Percentiles rank a stretch among this genome's conserved stretches.
Conservation (phyloP, 1,140 invertebrate species). For the Physella acuta region DNA sequence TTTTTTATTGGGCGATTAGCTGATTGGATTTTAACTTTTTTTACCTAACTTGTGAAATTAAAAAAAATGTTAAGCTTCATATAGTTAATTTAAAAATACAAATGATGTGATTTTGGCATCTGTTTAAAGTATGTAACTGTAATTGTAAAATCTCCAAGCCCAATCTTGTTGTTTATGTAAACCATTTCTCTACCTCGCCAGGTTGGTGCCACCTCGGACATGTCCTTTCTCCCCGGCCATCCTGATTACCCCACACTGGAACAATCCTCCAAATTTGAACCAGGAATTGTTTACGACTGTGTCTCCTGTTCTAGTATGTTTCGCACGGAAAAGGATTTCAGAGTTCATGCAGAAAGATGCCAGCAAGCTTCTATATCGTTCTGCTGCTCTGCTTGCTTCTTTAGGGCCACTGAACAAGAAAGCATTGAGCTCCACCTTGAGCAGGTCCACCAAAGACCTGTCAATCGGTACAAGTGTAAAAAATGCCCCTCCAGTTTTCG, state of each 20-base stretch:
- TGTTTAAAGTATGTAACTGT: too few species aligned
- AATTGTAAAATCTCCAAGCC: too few species aligned
- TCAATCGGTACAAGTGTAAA: neutral
- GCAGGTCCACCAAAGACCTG: neutral
- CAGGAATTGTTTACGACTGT: neutral
- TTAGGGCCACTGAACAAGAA: neutral
- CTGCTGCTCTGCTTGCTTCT: conserved; percentile 15
- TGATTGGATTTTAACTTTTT: too few species aligned
- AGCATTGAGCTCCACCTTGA: neutral
- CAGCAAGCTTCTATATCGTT: neutral
- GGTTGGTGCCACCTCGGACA: neutral
- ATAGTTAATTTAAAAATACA: too few species aligned
- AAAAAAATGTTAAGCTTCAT: too few species aligned
- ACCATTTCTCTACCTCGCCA: conserved; percentile 16
- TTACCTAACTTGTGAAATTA: too few species aligned
- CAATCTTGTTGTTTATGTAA: too few species aligned
- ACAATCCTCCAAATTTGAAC: neutral
- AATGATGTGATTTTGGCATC: too few species aligned
- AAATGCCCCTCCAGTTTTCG: conserved; percentile 6
- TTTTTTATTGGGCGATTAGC: too few species aligned
- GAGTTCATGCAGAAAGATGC: conserved; percentile 8
- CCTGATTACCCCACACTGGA: neutral
- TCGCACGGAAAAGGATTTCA: neutral
- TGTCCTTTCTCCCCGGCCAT: neutral
- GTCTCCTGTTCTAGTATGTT: conserved; percentile 8